These are phyloP conservation scores for Polydrusus cervinus DNA, from an alignment of 2,888 invertebrate species.

Conservation along the genomic window DNA sequence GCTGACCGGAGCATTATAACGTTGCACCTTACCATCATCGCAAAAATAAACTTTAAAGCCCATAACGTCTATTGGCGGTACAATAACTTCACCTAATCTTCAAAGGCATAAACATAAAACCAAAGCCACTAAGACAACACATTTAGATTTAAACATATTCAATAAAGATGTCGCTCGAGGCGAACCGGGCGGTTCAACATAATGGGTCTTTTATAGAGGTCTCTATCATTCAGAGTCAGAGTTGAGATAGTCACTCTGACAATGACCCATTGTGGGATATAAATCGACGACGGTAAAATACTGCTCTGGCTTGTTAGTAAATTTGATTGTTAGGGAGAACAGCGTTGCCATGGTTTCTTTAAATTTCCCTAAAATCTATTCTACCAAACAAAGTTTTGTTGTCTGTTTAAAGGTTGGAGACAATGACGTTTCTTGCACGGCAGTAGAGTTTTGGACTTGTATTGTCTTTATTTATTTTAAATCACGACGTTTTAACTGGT, in stretches of 20 bases:
- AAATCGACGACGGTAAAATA: conserved; percentile 53
- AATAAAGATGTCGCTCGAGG: conserved; percentile 56
- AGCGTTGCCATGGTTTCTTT: conserved; percentile 16
- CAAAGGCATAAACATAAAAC: conserved; percentile 51
- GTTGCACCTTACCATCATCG: too few species aligned
- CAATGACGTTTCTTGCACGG: too few species aligned
- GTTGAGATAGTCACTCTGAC: conserved; percentile 56
- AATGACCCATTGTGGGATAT: conserved; percentile 59
- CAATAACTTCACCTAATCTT: conserved; percentile 33
- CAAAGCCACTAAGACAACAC: conserved; percentile 49
- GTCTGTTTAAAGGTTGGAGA: too few species aligned
- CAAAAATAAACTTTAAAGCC: too few species aligned
- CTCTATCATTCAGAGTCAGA: conserved; percentile 58
- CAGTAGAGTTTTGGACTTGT: too few species aligned
- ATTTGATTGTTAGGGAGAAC: conserved; percentile 34
- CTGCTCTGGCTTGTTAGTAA: conserved; percentile 45
- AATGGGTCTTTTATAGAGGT: conserved; percentile 59
- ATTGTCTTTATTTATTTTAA: too few species aligned
- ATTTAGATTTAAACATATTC: conserved; percentile 53
- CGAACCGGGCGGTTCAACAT: conserved; percentile 52
- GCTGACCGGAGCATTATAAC: too few species aligned
- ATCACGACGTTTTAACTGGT: too few species aligned
- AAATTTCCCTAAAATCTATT: too few species aligned
- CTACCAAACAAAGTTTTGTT: too few species aligned
- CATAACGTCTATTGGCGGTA: too few species aligned